Conservation (phyloP, 2,797 vertebrate species). For the Phyllotis vaccarum region DNA sequence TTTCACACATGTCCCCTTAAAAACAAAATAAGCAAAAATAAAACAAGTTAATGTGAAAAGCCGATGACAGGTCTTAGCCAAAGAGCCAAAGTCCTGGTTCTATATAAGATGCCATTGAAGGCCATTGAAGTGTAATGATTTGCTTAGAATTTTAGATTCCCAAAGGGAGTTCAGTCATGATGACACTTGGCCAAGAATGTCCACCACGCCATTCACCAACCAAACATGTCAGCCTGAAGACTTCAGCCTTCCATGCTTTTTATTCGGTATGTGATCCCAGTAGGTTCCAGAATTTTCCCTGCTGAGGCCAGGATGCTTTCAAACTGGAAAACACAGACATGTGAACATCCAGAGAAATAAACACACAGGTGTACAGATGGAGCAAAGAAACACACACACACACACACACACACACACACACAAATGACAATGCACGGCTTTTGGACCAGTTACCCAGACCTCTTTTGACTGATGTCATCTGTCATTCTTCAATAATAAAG, state of each 20-base stretch:
- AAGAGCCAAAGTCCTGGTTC: neutral
- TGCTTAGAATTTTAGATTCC: neutral
- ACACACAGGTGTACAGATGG: neutral
- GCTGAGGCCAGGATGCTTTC: neutral
- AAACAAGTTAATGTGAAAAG: neutral
- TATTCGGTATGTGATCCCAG: neutral
- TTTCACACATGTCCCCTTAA: neutral
- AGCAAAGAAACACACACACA: neutral
- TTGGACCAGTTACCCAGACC: neutral
- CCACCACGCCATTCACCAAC: neutral
- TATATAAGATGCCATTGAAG: neutral
- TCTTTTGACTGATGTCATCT: no score
- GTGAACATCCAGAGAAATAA: neutral
- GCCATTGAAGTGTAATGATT: neutral
- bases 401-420: neutral
- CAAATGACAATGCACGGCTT: neutral
- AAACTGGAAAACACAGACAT: neutral
- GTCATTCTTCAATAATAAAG: neutral
- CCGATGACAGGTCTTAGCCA: neutral
- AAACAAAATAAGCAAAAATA: slow-evolving; percentile 26
- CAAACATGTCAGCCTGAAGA: neutral
- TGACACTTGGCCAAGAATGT: neutral
- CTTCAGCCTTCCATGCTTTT: neutral
- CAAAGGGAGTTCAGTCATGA: neutral
- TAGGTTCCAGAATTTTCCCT: neutral